phyloP scores from a whole-genome alignment of 2,797 vertebrate genomes.

The Pempheris klunzingeri region DNA sequence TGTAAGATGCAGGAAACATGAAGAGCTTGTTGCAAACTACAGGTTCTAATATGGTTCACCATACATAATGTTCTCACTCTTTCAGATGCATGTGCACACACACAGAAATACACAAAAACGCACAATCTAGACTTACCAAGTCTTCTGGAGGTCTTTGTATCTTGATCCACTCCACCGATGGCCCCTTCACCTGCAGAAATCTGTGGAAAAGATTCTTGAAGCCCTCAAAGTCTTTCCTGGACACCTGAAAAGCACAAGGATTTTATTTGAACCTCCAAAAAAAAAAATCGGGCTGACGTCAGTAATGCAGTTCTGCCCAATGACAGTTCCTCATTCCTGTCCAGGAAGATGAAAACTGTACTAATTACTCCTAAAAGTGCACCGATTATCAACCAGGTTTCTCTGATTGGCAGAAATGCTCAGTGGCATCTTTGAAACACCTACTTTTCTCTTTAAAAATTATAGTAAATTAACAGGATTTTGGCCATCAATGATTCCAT shows the following conservation, averaged over 20 bases:
- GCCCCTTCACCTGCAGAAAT: conserved; percentile 97
- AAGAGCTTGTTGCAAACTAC: too few relatives aligned
- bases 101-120: background rate
- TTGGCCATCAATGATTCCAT: background rate
- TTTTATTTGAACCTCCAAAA: background rate
- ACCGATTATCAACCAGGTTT: background rate
- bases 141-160: conserved; percentile 97
- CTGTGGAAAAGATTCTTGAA: conserved; percentile 96
- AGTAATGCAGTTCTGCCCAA: background rate
- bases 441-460: background rate
- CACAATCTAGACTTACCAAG: conserved; percentile 86
- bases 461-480: background rate
- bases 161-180: conserved; percentile 97
- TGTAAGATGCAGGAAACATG: background rate
- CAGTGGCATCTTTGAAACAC: background rate
- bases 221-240: conserved; percentile 94
- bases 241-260: conserved; percentile 74
- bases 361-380: background rate
- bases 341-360: too few relatives aligned
- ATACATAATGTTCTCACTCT: background rate
- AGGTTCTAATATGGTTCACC: background rate
- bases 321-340: background rate
- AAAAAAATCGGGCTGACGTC: background rate
- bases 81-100: background rate
- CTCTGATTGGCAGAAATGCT: background rate